Base-by-base conservation (phyloP, 2,888 invertebrate species). In the Diarsia dahlii region DNA sequence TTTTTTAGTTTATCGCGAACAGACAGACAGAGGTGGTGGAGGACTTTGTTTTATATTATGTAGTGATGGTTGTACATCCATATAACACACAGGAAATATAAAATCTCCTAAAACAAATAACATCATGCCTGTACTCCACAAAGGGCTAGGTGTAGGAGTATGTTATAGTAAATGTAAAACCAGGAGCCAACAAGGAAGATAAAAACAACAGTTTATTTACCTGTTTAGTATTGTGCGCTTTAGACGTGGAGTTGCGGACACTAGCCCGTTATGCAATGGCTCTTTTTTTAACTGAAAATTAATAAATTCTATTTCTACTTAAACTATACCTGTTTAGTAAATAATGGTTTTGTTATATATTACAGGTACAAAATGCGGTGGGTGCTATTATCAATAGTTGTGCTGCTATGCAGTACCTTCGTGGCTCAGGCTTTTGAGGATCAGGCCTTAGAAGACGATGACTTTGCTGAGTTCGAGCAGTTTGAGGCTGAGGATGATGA, bases 391-490 rank as follows among this genome's bases (percentile, higher is more conserved):
- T 89, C 93, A 23, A 76, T 95, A 89, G 91, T 90, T 71, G 84
- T 96, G 84, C 85, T 96, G 69, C 82, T 94, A 58, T 93, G 94
- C 87, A 90, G 93, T 81, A 90, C 88, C 6, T 85, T 90, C 15
- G 78, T 92, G 23, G 95, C 94, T 50, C 94, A 92, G 8, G 95
- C 92, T 3, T 96, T 89, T 84, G 96, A 96, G 83, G 96, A 96
- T 80, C 90, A 91, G 8, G 93, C 92, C 5, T 86, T 96, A 18
- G 98, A 98, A 87, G 99, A 99, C 92, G 99, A 99, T 97, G 99
- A 99, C 90, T 99, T 99, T 96, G 99, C 99, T 0, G 99, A 99
- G 94, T 99, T 99, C 95, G 99, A 99, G 94, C 98, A 99, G 92
- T 98, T 98, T 93, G 98, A 98, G 90, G 97, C 97, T 64, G 98